Conservation (phyloP, 2,113 vertebrate genomes). For the Brachirus orientalis region DNA sequence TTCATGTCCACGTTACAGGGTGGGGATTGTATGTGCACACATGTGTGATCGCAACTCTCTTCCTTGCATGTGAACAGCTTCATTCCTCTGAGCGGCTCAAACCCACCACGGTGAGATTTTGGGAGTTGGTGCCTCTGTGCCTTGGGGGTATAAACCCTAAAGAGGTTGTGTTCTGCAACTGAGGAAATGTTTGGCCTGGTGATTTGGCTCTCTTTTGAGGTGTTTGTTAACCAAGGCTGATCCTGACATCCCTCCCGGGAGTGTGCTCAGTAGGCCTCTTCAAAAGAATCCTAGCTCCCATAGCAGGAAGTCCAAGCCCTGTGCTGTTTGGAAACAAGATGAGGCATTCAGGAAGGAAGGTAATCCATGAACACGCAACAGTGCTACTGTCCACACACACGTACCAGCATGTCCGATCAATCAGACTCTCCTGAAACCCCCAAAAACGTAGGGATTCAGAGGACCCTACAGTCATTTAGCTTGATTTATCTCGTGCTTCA, state of each 20-base stretch:
- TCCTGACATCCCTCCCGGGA: slow-evolving; percentile 72
- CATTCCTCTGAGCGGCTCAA: slow-evolving; percentile 2
- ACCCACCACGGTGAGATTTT: slow-evolving; percentile 13
- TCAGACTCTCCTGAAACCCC: slow-evolving; percentile 56
- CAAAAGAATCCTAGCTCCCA: slow-evolving; percentile 72
- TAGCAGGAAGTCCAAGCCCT: slow-evolving; percentile 81
- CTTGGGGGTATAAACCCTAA: slow-evolving; percentile 35
- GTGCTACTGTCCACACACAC: slow-evolving; percentile 48
- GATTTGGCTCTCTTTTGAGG: slow-evolving; percentile 63
- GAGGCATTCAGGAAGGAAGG: slow-evolving; percentile 80
- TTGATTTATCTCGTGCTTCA: slow-evolving; percentile 63
- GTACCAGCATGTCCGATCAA: slow-evolving; percentile 21
- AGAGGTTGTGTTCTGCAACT: slow-evolving; percentile 51
- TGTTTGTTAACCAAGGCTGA: slow-evolving; percentile 69
- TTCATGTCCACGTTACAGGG: background rate
- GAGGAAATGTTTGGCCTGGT: slow-evolving; percentile 70
- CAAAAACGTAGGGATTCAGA: slow-evolving; percentile 47
- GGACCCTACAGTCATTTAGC: slow-evolving; percentile 34
- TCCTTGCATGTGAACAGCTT: slow-evolving; percentile 24
- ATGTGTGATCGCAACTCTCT: slow-evolving; percentile 13
- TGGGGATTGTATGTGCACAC: slow-evolving; percentile 9
- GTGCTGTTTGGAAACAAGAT: slow-evolving; percentile 73
- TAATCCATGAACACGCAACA: slow-evolving; percentile 78
- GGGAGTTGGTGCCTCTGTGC: slow-evolving; percentile 23
- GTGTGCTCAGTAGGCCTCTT: slow-evolving; percentile 67